These are phyloP conservation scores for Drosophila eugracilis DNA, from an alignment of 1,140 invertebrate species.

Conservation along the genomic window DNA sequence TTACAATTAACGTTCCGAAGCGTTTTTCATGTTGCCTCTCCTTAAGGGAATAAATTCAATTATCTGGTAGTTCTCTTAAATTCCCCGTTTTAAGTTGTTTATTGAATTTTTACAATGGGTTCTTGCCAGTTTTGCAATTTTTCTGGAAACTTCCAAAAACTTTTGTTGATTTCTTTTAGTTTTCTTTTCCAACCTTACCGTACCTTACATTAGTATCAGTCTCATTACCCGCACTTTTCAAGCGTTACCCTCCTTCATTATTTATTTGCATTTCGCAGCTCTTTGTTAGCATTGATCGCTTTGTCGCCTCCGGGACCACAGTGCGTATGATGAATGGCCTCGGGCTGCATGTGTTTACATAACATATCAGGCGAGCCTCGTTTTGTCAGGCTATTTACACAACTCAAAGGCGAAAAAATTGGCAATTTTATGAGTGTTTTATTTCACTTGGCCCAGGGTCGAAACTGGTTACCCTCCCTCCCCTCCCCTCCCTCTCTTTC, in stretches of 20 bases:
- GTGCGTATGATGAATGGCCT: conserved; percentile 70
- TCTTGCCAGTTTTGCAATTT: neutral
- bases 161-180: neutral
- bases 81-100: neutral
- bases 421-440: conserved; percentile 39
- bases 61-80: neutral
- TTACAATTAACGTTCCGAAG: conserved; percentile 1
- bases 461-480: conserved; percentile 22
- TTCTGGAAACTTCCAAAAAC: too few species aligned
- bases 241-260: conserved; percentile 17
- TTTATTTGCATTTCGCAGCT: conserved; percentile 55
- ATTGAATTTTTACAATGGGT: neutral
- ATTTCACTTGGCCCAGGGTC: conserved; percentile 47
- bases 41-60: neutral
- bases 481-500: neutral
- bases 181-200: neutral
- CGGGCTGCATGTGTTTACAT: conserved; percentile 51
- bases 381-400: conserved; percentile 59
- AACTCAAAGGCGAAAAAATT: conserved; percentile 47
- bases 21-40: conserved; percentile 7
- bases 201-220: neutral
- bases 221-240: conserved; percentile 35
- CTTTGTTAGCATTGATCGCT: conserved; percentile 45
- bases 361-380: conserved; percentile 50
- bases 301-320: conserved; percentile 54